Evolutionary conservation across 2,113 vertebrate genomes (phyloP), one percentile per base, ranked within the genome.

Genomic region (Vanacampus margaritifer): DNA sequence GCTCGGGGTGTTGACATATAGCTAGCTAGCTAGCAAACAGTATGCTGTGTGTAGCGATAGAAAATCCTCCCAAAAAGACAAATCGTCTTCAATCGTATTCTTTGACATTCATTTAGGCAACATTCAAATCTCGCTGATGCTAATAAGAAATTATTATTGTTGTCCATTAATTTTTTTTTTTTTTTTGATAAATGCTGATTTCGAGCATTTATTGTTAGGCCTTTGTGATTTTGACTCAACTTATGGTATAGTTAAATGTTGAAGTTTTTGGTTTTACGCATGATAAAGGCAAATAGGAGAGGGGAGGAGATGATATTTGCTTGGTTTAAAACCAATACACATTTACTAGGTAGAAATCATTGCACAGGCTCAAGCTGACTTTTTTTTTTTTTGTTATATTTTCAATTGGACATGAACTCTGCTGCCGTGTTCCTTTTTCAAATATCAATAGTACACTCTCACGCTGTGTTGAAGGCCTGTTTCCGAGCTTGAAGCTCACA

Each of bases 391-490:
- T 35, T 36, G 17, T 21, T 5, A 21, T 16, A 3, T 21, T 59
- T 59, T 6, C 8, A 59, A 59, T 39, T 59, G 57, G 3, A 36
- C 19, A 12, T 11, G 7, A 21, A 37, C 9, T 36, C 8, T 3
- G 65, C 26, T 46, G 41, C 28, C 53, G 54, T 26, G 65, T 63
- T 69, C 50, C 72, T 71, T 45, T 69, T 72, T 79, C 24, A 81
- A 74, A 73, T 79, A 58, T 82, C 83, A 72, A 82, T 84, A 79
- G 45, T 0, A 24, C 65, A 37, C 70, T 71, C 73, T 70, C 32
- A 67, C 64, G 65, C 51, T 35, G 62, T 32, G 65, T n/a, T 54
- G 69, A 48, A 64, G 74, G 54, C 6, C 6, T 67, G 79, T 69
- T 70, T 67, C 17, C 1, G 0, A 0, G 37, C 71, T 61, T 50